Conservation (phyloP, 2,113 vertebrate genomes). For the Pterocles orientalis region DNA sequence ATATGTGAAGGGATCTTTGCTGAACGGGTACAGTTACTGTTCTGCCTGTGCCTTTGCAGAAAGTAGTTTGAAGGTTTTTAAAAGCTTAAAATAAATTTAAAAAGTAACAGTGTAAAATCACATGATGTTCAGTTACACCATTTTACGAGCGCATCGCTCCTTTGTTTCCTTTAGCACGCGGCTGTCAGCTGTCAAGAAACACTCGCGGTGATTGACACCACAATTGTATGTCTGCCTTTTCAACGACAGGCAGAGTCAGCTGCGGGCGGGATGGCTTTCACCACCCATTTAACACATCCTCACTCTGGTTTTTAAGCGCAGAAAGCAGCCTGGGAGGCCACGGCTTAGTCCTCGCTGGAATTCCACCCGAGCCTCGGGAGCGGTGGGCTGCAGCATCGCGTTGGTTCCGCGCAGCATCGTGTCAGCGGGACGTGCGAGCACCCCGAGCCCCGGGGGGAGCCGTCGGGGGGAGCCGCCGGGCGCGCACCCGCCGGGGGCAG, state of each 20-base stretch:
- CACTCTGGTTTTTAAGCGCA: not conserved
- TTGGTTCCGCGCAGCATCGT: rapidly evolving
- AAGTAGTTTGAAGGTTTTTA: not conserved
- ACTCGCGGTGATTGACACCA: not conserved
- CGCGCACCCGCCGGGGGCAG: no score
- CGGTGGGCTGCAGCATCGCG: rapidly evolving
- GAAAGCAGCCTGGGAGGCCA: not conserved
- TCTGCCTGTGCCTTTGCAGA: not conserved
- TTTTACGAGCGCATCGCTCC: not conserved
- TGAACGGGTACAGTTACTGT: not conserved
- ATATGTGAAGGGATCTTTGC: not conserved
- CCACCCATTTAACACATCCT: not conserved
- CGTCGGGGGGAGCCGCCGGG: not conserved
- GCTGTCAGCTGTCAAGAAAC: not conserved
- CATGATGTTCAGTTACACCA: not conserved
- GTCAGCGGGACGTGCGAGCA: not conserved
- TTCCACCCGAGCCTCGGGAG: not conserved
- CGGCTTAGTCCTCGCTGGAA: not conserved
- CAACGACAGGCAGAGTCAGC: not conserved
- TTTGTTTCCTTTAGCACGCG: not conserved
- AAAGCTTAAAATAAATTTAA: not conserved
- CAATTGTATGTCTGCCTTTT: not conserved
- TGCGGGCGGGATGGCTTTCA: not conserved
- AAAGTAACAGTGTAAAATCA: not conserved
- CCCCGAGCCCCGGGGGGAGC: not conserved